Evolutionary conservation across 2,113 vertebrate genomes (phyloP).

Genomic region (Rhagologus leucostigma): DNA sequence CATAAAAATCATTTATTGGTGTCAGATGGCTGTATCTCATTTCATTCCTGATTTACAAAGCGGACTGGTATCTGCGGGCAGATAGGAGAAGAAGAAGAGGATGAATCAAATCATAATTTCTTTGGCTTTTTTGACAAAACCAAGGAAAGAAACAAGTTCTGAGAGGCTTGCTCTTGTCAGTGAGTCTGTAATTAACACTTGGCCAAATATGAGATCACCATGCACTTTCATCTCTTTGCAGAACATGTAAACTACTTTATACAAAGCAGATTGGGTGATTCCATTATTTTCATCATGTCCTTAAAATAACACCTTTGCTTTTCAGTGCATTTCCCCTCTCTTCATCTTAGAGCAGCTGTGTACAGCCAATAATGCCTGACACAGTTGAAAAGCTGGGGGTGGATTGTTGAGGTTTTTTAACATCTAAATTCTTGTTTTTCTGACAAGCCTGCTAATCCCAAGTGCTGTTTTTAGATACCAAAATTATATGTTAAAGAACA

Average conservation of each 20-base stretch:
- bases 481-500: conserved; percentile 58
- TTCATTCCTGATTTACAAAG: not conserved
- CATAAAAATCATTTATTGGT: not conserved
- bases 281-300: conserved; percentile 12
- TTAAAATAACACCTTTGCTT: conserved; percentile 55
- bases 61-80: not conserved
- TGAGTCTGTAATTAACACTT: not conserved
- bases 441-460: conserved; percentile 56
- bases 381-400: conserved; percentile 38
- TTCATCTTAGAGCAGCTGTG: conserved; percentile 43
- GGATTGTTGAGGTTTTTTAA: conserved; percentile 39
- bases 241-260: not conserved
- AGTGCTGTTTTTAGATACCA: conserved; percentile 48
- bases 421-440: conserved; percentile 51
- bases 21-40: not conserved
- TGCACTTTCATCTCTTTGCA: not conserved
- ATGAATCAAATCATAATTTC: not conserved
- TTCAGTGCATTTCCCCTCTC: conserved; percentile 26
- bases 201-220: not conserved
- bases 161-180: not conserved
- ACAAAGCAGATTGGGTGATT: not conserved
- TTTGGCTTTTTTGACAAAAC: not conserved
- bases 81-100: not conserved
- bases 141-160: not conserved
- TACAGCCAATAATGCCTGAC: conserved; percentile 49